Conservation (phyloP, 2,797 vertebrate species). For the Nasua narica region DNA sequence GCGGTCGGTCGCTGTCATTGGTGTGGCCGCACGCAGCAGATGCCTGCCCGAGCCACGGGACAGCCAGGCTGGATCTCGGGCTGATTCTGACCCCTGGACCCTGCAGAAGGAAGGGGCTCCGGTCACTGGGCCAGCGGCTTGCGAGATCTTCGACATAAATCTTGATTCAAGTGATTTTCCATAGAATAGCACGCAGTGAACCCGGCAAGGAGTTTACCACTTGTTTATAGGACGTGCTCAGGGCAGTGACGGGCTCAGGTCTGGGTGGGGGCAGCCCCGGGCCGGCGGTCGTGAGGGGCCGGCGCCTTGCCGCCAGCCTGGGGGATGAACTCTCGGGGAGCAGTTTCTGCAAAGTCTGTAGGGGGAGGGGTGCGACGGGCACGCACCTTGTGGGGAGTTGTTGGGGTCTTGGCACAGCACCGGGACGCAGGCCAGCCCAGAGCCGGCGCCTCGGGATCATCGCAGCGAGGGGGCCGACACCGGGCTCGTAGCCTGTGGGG, state of each 20-base stretch:
- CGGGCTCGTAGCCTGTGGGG: not conserved
- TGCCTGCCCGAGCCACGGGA: no score
- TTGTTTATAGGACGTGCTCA: rapidly evolving
- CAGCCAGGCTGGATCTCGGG: no score
- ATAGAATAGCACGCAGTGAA: rapidly evolving
- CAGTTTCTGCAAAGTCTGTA: rapidly evolving
- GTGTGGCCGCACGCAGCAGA: not conserved
- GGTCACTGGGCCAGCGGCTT: not conserved
- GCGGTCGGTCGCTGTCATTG: rapidly evolving
- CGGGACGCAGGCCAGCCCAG: rapidly evolving
- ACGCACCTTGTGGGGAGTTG: rapidly evolving
- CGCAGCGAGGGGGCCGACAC: rapidly evolving
- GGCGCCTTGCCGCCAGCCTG: not conserved
- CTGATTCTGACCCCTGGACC: not conserved
- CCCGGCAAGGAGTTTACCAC: not conserved
- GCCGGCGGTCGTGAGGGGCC: not conserved
- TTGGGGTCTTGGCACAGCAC: rapidly evolving
- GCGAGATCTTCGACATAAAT: rapidly evolving
- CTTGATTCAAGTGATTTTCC: rapidly evolving
- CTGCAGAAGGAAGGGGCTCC: no score
- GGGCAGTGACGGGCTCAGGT: rapidly evolving
- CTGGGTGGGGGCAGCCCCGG: not conserved
- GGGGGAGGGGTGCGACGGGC: rapidly evolving
- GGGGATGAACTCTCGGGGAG: rapidly evolving
- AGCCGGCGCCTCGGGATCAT: rapidly evolving